Evolutionary conservation across 2,113 vertebrate species (phyloP).

Genomic region (Orientallactaga bullata): DNA sequence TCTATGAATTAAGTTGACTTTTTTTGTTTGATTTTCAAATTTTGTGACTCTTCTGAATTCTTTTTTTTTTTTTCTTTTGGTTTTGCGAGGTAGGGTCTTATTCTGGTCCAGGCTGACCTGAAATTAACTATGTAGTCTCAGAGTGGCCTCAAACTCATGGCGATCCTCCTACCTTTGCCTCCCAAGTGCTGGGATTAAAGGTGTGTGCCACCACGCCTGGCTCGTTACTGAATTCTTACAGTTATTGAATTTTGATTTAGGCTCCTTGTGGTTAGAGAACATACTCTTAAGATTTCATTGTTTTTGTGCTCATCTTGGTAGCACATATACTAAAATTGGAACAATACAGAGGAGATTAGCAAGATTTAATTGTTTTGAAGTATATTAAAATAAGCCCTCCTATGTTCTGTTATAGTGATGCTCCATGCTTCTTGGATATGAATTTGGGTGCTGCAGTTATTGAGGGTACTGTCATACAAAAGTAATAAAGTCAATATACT

Average conservation of each 20-base stretch:
- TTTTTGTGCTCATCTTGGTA: too few species aligned
- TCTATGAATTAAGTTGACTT: neutral
- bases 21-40: conserved; percentile 39
- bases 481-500: neutral
- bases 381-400: neutral
- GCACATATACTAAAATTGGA: too few species aligned
- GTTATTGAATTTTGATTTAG: conserved; percentile 23
- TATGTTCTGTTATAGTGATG: neutral
- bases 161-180: too few species aligned
- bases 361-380: conserved; percentile 6
- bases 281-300: neutral
- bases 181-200: too few species aligned
- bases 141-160: too few species aligned
- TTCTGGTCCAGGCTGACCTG: too few species aligned
- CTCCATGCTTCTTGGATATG: neutral
- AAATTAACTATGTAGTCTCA: too few species aligned
- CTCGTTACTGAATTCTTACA: neutral
- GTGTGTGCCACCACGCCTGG: too few species aligned
- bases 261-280: neutral
- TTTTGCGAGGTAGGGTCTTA: too few species aligned
- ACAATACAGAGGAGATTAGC: too few species aligned
- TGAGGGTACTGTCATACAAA: neutral
- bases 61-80: too few species aligned
- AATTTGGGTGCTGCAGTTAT: neutral
- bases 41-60: conserved; percentile 12